A percentile compares a stretch with the other conserved stretches of the same genome.
Evolutionary conservation across 1,140 invertebrate species (phyloP).

Genomic region (Trinorchestia longiramus): DNA sequence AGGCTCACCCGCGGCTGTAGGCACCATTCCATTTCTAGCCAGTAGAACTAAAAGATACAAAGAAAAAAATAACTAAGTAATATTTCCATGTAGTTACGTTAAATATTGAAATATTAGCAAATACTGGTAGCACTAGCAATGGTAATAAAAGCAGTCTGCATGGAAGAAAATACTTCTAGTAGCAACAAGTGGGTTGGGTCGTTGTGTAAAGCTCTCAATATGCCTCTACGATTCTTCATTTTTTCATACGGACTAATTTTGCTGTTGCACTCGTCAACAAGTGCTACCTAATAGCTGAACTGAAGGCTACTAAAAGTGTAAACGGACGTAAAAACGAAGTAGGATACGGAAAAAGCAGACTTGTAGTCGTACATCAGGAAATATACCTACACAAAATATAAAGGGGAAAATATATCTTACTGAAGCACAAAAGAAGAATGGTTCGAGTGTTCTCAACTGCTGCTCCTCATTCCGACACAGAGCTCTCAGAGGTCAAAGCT

Average conservation of each 20-base stretch:
- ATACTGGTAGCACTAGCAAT: not conserved
- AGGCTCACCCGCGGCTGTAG: conserved; percentile 78
- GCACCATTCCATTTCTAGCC: conserved; percentile 81
- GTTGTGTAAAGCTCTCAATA: not conserved
- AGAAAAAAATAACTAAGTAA: conserved; percentile 68
- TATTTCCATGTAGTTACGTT: conserved; percentile 56
- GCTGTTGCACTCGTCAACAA: not conserved
- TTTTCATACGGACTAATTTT: not conserved
- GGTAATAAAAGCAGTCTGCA: not conserved
- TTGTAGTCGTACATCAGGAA: not conserved
- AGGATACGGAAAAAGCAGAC: not conserved
- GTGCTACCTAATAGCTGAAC: not conserved
- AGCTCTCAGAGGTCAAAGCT: not conserved
- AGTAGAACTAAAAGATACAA: conserved; percentile 77
- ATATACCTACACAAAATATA: not conserved
- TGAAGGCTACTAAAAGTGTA: not conserved
- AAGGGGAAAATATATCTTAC: not conserved
- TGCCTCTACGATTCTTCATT: not conserved
- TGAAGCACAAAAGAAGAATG: not conserved
- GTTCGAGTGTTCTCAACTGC: not conserved
- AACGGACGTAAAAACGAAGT: not conserved
- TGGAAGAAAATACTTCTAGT: not conserved
- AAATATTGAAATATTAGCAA: not conserved
- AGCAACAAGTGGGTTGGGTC: not conserved
- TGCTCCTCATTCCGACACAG: not conserved